Base-by-base conservation (phyloP, 2,113 vertebrate genomes). In the Nestor notabilis region DNA sequence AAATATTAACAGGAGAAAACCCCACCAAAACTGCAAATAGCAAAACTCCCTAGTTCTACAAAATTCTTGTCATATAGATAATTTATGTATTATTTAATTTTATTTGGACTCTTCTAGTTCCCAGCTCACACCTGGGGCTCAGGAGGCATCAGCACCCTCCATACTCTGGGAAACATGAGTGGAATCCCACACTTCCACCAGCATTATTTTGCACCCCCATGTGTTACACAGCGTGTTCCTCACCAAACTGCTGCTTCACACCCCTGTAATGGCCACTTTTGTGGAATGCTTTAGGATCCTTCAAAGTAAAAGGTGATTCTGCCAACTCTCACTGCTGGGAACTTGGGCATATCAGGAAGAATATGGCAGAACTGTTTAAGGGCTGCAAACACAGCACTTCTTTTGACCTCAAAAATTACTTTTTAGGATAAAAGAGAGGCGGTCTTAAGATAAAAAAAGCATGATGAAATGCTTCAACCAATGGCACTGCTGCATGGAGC, bases 321-420 rank as follows among this genome's bases (percentile, higher is more conserved):
- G 47, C 35, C 49, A 69, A 4, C 15, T n/a, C 29, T 17, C 28
- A 43, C 31, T 44, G 20, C 27, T 65, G 70, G 61, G 49, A 86
- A 49, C 15, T 44, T 1, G 0, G 27, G 58, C 53, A 10, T 25
- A n/a, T 41, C 3, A 28, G 14, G 29, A 60, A 65, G 11, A 74
- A 37, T 5, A 43, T 0, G 2, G 37, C 70, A 85, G 52, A 78
- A 50, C n/a, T 52, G 11, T 23, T 92, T 43, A 56, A 83, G 18
- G 69, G 35, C 74, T 89, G 69, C 50, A 84, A 78, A 47, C 74
- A 31, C 93, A 96, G 91, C 87, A 79, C n/a, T 96, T 94, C 87
- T 92, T 80, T n/a, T 91, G 90, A 84, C 96, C 89, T 97, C 69
- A 64, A 81, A 93, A 92, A 76, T 72, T 20, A 91, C 39, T 72